A percentile compares a stretch with the other conserved stretches of the same genome.
These are phyloP conservation scores for Chiloscyllium punctatum DNA, from an alignment of 2,797 vertebrate species.

Conservation along the genomic window DNA sequence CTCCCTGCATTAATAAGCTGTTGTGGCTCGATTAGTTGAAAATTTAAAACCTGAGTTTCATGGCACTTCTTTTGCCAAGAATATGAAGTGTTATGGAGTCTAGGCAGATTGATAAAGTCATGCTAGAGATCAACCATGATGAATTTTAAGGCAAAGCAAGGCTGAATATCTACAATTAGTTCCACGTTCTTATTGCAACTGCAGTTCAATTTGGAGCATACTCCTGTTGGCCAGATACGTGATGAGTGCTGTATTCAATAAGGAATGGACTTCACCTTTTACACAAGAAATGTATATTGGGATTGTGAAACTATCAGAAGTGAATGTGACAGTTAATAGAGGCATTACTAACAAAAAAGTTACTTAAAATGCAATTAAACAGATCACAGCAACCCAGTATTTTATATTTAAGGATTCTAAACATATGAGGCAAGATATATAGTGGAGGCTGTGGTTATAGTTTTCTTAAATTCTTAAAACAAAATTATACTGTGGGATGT, in stretches of 20 bases:
- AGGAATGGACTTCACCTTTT: background rate
- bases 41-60: background rate
- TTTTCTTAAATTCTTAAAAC: no score
- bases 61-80: background rate
- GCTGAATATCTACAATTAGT: no score
- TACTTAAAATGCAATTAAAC: background rate
- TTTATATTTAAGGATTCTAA: background rate
- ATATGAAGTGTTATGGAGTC: no score
- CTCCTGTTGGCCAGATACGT: background rate
- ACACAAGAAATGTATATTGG: background rate
- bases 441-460: no score
- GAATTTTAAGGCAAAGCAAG: no score
- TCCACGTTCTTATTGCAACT: background rate
- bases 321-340: no score
- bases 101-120: no score
- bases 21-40: no score
- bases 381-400: background rate
- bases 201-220: background rate
- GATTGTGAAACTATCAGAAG: background rate
- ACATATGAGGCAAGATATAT: background rate
- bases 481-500: no score
- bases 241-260: background rate
- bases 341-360: background rate
- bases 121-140: no score
- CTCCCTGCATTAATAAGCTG: background rate